A percentile compares a stretch with the other conserved stretches of the same genome.
Evolutionary conservation across 2,113 vertebrate genomes (phyloP).

Genomic region (Gulo gulo): DNA sequence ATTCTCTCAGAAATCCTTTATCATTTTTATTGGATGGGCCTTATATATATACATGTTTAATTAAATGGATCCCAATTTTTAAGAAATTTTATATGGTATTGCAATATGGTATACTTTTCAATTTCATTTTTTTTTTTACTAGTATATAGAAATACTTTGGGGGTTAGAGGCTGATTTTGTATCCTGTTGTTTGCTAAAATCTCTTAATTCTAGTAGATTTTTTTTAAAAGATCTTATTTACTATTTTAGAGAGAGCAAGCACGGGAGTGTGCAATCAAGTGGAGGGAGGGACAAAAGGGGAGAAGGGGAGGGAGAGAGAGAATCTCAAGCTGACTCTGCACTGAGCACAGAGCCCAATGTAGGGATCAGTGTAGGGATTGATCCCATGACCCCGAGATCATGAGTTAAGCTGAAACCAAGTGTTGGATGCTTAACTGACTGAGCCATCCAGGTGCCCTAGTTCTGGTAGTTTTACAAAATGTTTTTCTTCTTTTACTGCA

Average conservation of each 20-base stretch:
- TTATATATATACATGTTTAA: background rate
- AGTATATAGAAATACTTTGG: background rate
- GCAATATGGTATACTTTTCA: background rate
- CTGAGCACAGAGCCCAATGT: background rate
- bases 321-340: background rate
- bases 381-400: background rate
- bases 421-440: background rate
- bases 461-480: background rate
- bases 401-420: background rate
- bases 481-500: background rate
- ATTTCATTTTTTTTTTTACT: background rate
- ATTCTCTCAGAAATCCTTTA: background rate
- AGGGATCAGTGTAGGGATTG: background rate
- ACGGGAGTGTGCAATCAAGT: background rate
- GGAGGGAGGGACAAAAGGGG: background rate
- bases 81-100: background rate
- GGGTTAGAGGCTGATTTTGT: background rate
- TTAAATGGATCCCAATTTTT: background rate
- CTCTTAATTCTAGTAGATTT: background rate
- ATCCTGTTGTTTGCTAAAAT: background rate
- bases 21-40: background rate
- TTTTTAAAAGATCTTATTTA: background rate
- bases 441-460: background rate
- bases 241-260: background rate
- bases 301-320: background rate